Percentiles rank a stretch among this genome's conserved stretches.
Conservation (phyloP, 2,888 invertebrate species). For the Amblyjoppa fuscipennis region DNA sequence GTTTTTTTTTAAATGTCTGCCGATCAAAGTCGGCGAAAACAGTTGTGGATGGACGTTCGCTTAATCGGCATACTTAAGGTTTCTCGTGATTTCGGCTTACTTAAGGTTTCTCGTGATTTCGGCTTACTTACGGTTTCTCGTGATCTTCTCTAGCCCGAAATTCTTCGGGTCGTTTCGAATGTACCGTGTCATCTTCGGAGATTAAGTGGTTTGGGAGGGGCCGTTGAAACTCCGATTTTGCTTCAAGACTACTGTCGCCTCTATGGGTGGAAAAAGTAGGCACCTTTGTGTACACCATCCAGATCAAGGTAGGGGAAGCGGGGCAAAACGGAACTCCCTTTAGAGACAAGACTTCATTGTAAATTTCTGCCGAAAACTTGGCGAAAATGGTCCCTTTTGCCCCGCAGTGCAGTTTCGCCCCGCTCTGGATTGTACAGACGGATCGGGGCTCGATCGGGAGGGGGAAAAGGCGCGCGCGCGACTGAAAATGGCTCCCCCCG, state of each 20-base stretch:
- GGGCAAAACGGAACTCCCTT: background rate
- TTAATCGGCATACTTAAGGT: too few relatives aligned
- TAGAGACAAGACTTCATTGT: background rate
- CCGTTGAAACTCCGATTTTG: constrained; percentile 19
- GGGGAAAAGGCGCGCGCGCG: constrained; percentile 32
- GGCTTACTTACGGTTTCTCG: constrained; percentile 21
- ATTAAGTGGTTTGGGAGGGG: constrained; percentile 77
- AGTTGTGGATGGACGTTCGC: too few relatives aligned
- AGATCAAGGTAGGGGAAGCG: background rate
- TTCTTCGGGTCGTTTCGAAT: constrained; percentile 71
- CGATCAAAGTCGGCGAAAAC: too few relatives aligned
- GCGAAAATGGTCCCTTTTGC: background rate
- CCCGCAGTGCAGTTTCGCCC: background rate
- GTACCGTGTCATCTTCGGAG: constrained; percentile 76
- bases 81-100: too few relatives aligned
- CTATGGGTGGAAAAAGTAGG: constrained; percentile 7
- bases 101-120: background rate
- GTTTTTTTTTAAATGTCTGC: background rate
- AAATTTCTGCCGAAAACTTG: background rate
- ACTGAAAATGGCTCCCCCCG: constrained; percentile 24
- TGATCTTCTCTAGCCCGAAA: constrained; percentile 46
- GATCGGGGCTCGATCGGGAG: background rate
- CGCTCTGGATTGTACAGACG: background rate
- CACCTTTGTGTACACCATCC: constrained; percentile 23
- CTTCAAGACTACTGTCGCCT: constrained; percentile 32